Conservation (phyloP, 2,113 vertebrate species). For the Oenanthe melanoleuca region DNA sequence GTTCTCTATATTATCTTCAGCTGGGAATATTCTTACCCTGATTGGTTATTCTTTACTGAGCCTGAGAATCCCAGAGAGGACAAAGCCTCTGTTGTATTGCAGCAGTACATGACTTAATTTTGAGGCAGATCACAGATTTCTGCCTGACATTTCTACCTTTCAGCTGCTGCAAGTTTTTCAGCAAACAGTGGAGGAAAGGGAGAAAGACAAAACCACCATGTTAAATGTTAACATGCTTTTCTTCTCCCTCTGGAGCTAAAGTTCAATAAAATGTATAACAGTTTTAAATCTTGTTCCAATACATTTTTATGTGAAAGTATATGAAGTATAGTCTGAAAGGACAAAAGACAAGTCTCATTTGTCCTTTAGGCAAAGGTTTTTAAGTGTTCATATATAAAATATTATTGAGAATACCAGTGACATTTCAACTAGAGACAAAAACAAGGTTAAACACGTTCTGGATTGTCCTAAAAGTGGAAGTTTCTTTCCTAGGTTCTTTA, state of each 20-base stretch:
- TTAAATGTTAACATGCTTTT: conserved; percentile 57
- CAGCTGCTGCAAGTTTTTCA: conserved; percentile 39
- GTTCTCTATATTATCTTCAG: not conserved
- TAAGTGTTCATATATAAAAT: conserved; percentile 50
- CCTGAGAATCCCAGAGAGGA: not conserved
- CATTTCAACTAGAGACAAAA: conserved; percentile 46
- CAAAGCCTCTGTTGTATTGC: conserved; percentile 6
- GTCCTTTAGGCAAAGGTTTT: conserved; percentile 58
- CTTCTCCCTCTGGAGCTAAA: conserved; percentile 43
- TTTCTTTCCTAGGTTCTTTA: not conserved
- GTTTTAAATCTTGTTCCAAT: conserved; percentile 62
- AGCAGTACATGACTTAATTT: conserved; percentile 31
- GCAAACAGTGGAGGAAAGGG: conserved; percentile 21
- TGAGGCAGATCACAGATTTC: conserved; percentile 34
- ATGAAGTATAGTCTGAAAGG: conserved; percentile 30
- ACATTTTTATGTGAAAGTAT: conserved; percentile 55
- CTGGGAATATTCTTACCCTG: not conserved
- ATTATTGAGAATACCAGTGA: conserved; percentile 25
- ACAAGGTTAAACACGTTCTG: conserved; percentile 20
- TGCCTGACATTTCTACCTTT: conserved; percentile 51
- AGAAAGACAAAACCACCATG: conserved; percentile 44
- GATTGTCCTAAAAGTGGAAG: conserved; percentile 4
- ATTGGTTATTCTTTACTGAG: not conserved
- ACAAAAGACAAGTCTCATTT: conserved; percentile 53
- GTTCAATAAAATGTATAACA: conserved; percentile 28